These are phyloP conservation scores for Ciconia maguari DNA, from an alignment of 2,113 vertebrate genomes.

Conservation along the genomic window DNA sequence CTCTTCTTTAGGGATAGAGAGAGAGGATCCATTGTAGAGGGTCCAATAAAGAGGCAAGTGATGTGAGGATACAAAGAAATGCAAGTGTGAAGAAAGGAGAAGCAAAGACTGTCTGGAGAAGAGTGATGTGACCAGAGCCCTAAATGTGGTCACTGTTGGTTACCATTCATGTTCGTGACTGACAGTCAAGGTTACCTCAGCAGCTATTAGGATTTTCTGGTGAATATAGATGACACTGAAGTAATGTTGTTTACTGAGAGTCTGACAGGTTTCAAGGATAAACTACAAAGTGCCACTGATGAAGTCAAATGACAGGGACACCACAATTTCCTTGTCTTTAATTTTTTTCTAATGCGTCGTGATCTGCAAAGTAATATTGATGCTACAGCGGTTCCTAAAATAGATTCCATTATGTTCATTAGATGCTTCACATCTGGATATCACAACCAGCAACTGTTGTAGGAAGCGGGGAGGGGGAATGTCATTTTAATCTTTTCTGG, in stretches of 20 bases:
- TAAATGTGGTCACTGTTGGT: not conserved
- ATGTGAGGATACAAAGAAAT: not conserved
- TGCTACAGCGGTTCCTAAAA: constrained; percentile 22
- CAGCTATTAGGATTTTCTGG: not conserved
- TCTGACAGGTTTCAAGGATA: constrained; percentile 30
- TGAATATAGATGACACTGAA: constrained; percentile 10
- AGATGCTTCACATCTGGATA: constrained; percentile 42
- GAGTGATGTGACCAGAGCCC: not conserved
- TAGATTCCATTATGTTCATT: constrained; percentile 52
- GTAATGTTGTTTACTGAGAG: constrained; percentile 16
- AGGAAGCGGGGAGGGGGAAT: not conserved
- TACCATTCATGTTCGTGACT: not conserved
- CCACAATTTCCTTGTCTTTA: constrained; percentile 47
- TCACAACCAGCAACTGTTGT: constrained; percentile 11
- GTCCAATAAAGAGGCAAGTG: not conserved
- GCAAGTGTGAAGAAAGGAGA: not conserved
- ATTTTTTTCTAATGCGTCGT: constrained; percentile 25
- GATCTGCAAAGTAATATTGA: constrained; percentile 20
- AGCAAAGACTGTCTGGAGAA: not conserved
- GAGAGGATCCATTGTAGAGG: not conserved
- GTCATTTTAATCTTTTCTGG: constrained; percentile 31
- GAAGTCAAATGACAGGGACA: constrained; percentile 42
- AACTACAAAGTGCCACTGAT: constrained; percentile 21
- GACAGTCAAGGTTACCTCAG: constrained; percentile 17
- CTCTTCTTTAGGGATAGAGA: not conserved